Conservation (phyloP, 2,113 vertebrate genomes). For the Pedionomus torquatus region DNA sequence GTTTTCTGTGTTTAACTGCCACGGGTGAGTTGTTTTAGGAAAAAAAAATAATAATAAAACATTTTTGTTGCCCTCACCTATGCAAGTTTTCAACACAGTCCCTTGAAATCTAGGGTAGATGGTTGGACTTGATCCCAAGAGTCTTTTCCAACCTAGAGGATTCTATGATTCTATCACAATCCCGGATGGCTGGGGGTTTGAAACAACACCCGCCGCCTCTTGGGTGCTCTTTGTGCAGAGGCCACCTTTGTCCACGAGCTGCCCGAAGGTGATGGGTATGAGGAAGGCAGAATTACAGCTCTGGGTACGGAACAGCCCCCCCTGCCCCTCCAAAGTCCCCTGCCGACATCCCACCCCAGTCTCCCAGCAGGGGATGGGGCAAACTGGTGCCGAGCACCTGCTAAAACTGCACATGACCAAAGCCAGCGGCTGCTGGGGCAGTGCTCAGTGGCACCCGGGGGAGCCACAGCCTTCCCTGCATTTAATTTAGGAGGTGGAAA, state of each 20-base stretch:
- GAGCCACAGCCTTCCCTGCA: fast-evolving
- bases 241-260: fast-evolving
- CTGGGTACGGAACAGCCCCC: not conserved
- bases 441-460: fast-evolving
- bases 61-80: not conserved
- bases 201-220: not conserved
- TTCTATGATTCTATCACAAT: too few relatives aligned
- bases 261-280: fast-evolving
- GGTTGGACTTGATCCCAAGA: too few relatives aligned
- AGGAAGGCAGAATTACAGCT: not conserved
- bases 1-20: not conserved
- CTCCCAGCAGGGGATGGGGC: not conserved
- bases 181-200: not conserved
- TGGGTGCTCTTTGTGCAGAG: too few relatives aligned
- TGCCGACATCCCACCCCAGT: fast-evolving
- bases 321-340: not conserved
- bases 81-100: not conserved
- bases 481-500: not conserved
- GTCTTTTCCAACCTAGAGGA: too few relatives aligned
- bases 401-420: fast-evolving
- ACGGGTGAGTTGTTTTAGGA: not conserved
- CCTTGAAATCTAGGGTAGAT: too few relatives aligned
- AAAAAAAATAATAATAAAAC: too few relatives aligned
- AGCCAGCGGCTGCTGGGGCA: not conserved
- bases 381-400: not conserved